Base-by-base conservation (phyloP, 2,797 vertebrate genomes). In the Hybognathus amarus region DNA sequence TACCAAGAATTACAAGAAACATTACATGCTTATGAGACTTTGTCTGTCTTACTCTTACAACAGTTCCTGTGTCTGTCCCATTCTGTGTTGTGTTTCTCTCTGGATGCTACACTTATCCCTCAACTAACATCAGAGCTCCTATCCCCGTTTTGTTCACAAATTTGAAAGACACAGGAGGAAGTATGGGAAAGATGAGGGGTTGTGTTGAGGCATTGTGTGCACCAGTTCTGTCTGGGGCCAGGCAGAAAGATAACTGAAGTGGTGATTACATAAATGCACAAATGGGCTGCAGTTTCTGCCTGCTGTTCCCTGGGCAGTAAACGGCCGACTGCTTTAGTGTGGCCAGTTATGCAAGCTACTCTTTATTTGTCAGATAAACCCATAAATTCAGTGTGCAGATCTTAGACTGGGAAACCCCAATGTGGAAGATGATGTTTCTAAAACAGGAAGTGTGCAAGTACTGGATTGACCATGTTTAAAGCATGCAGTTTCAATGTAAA, bases 221-320 rank as follows among this genome's bases (percentile, higher is more conserved):
- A n/a, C n/a, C n/a, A n/a, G n/a, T n/a, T n/a, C n/a, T n/a, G n/a
- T n/a, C 52, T 74, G 66, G 67, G 81, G 59, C 33, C 15, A n/a
- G 18, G 67, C 50, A 77, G 77, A 78, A 66, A 76, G 45, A 84
- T 71, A 77, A 73, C 40, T 47, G 63, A 82, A 80, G 38, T 80
- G 80, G 69, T 80, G 47, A 47, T 76, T 79, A 86, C 54, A 79
- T 85, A 83, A 83, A 85, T 45, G 67, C 15, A 67, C 78, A 79
- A 87, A 86, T 73, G 70, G 63, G 61, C 74, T 42, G 78, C 81
- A 54, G 77, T 75, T 81, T 66, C 77, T 87, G 70, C 83, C 77
- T 70, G 73, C 71, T 76, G 67, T 50, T 79, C 71, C 56, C 71
- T 82, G 54, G 54, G 56, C 47, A 66, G 56, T 85, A 85, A 82